These are phyloP conservation scores for Ptiloglossa arizonensis DNA, from an alignment of 1,140 invertebrate genomes.

Conservation along the genomic window DNA sequence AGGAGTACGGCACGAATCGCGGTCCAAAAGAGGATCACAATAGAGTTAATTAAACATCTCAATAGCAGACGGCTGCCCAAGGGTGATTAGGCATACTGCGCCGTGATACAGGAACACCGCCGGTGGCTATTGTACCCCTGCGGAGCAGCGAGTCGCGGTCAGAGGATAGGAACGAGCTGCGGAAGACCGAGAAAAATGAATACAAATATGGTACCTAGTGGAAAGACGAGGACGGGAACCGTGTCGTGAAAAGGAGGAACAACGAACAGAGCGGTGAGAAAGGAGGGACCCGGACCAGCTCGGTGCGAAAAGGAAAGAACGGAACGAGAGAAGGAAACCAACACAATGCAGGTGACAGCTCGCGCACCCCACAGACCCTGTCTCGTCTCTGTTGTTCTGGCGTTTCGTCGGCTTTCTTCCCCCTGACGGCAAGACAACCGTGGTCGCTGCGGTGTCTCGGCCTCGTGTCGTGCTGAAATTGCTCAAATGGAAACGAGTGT, in stretches of 20 bases:
- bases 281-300: not conserved
- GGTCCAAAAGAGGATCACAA: slow-evolving; percentile 72
- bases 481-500: slow-evolving; percentile 73
- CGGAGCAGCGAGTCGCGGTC: slow-evolving; percentile 43
- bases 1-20: slow-evolving; percentile 40
- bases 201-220: slow-evolving; percentile 12
- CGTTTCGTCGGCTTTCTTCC: slow-evolving; percentile 70
- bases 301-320: not conserved
- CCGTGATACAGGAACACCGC: slow-evolving; percentile 63
- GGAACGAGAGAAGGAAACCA: slow-evolving; percentile 32
- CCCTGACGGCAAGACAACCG: slow-evolving; percentile 65
- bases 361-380: slow-evolving; percentile 65
- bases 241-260: not conserved
- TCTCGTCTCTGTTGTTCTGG: slow-evolving; percentile 65
- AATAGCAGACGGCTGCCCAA: slow-evolving; percentile 77
- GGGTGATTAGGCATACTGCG: slow-evolving; percentile 77
- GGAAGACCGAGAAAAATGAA: slow-evolving; percentile 19
- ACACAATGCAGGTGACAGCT: slow-evolving; percentile 78
- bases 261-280: not conserved
- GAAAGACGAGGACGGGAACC: slow-evolving; percentile 10
- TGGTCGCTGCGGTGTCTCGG: slow-evolving; percentile 53
- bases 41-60: slow-evolving; percentile 81
- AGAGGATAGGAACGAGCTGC: slow-evolving; percentile 13
- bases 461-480: slow-evolving; percentile 70
- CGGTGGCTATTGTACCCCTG: slow-evolving; percentile 74